phyloP scores from a whole-genome alignment of 2,113 vertebrate genomes.

The Catharus minimus region DNA sequence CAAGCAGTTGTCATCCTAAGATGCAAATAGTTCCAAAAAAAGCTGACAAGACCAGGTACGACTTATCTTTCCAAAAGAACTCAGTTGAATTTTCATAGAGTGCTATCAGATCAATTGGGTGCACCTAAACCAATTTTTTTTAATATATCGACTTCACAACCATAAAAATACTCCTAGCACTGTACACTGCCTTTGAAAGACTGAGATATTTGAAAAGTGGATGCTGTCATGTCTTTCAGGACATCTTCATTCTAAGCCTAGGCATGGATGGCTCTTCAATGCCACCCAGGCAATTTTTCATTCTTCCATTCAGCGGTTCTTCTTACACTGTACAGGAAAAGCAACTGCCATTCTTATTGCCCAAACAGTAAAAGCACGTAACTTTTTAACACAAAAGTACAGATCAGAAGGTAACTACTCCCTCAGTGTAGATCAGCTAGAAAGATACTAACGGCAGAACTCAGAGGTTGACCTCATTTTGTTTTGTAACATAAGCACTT shows the following conservation, averaged over 20 bases:
- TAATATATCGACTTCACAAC: neutral
- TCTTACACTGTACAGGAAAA: neutral
- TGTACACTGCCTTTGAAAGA: neutral
- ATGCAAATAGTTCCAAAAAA: neutral
- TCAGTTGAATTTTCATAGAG: neutral
- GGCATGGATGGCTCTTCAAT: neutral
- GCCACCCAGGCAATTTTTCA: neutral
- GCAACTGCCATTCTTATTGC: neutral
- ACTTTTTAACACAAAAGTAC: neutral
- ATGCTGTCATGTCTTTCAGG: neutral
- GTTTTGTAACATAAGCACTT: slow-evolving; percentile 75
- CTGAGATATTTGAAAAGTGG: neutral
- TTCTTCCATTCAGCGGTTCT: neutral
- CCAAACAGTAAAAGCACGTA: neutral
- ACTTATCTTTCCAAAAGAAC: neutral
- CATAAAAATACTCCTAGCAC: neutral
- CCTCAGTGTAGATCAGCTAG: neutral
- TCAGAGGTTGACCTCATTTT: slow-evolving; percentile 31
- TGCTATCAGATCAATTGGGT: neutral
- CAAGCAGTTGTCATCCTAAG: neutral
- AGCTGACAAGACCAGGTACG: neutral
- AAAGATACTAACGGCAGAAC: slow-evolving; percentile 22
- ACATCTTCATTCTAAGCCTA: neutral
- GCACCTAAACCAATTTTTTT: neutral
- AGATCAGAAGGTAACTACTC: neutral